Percentiles rank a stretch among this genome's conserved stretches.
Conservation (phyloP, 2,797 vertebrate genomes). For the Mus spretus region DNA sequence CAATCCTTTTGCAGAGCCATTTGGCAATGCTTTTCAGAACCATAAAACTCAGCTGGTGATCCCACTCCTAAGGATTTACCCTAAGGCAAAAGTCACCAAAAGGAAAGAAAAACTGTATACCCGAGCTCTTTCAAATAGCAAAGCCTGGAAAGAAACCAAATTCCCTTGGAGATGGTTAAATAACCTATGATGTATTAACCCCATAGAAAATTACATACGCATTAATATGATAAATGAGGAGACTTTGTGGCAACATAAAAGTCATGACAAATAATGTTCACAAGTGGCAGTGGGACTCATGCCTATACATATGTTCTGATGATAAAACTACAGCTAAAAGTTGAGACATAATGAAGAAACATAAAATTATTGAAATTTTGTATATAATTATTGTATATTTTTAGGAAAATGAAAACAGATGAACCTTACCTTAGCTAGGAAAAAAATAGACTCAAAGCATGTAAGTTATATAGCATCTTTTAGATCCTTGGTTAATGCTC, state of each 20-base stretch:
- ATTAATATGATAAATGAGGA: conserved; percentile 82
- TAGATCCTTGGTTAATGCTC: background rate
- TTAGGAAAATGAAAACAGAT: conserved; percentile 42
- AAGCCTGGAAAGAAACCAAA: conserved; percentile 76
- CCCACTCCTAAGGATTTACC: conserved; percentile 69
- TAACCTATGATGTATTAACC: conserved; percentile 78
- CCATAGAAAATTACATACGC: conserved; percentile 73
- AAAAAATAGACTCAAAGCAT: background rate
- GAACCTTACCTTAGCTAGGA: background rate
- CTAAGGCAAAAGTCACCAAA: conserved; percentile 65
- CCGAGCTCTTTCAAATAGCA: conserved; percentile 71
- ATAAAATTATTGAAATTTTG: conserved; percentile 40
- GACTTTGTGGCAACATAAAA: conserved; percentile 71
- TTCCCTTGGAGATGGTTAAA: conserved; percentile 75
- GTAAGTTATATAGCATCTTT: background rate
- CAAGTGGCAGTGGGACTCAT: background rate
- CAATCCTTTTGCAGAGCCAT: conserved; percentile 72
- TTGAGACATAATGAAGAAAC: conserved; percentile 60
- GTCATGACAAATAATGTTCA: conserved; percentile 60
- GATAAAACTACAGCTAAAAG: conserved; percentile 30
- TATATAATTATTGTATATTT: background rate
- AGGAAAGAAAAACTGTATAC: background rate
- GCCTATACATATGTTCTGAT: conserved; percentile 20
- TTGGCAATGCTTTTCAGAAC: conserved; percentile 73
- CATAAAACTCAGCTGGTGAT: conserved; percentile 78